phyloP scores from a whole-genome alignment of 2,888 invertebrate species.

The Prenolepis imparis region DNA sequence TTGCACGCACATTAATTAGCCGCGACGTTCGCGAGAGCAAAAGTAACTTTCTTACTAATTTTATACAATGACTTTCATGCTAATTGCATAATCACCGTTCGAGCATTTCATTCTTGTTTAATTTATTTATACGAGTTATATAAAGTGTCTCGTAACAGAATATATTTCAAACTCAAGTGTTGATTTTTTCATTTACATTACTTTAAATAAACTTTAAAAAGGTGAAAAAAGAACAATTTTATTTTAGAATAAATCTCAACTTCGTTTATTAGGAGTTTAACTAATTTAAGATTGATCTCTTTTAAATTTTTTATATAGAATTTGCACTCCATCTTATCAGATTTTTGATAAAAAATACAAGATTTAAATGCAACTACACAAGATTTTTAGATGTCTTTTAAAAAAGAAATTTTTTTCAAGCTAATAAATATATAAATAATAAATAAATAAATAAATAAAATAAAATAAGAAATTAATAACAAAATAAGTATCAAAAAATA shows the following conservation, averaged over 20 bases:
- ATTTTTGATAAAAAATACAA: neutral
- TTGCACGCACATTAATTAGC: neutral
- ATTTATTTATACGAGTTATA: conserved; percentile 6
- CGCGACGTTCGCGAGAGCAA: neutral
- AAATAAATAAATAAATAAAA: too few relatives aligned
- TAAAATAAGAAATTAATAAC: too few relatives aligned
- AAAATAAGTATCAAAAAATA: neutral
- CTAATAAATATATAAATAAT: neutral
- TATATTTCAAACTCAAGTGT: neutral
- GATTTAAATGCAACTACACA: too few relatives aligned
- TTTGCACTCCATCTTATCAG: neutral
- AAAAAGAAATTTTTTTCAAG: neutral
- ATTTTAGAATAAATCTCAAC: neutral
- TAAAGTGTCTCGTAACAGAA: neutral
- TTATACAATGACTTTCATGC: conserved; percentile 34
- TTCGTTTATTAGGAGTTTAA: neutral
- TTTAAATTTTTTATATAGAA: neutral
- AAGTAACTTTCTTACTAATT: conserved; percentile 36
- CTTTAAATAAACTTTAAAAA: neutral
- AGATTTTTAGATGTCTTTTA: neutral
- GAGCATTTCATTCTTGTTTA: neutral
- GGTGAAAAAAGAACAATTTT: neutral
- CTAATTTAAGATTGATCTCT: neutral
- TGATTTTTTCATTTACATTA: neutral
- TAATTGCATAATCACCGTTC: conserved; percentile 22